A percentile compares a stretch with the other conserved stretches of the same genome.
These are phyloP conservation scores for Fregetta grallaria DNA, from an alignment of 2,113 vertebrate species.

Conservation along the genomic window DNA sequence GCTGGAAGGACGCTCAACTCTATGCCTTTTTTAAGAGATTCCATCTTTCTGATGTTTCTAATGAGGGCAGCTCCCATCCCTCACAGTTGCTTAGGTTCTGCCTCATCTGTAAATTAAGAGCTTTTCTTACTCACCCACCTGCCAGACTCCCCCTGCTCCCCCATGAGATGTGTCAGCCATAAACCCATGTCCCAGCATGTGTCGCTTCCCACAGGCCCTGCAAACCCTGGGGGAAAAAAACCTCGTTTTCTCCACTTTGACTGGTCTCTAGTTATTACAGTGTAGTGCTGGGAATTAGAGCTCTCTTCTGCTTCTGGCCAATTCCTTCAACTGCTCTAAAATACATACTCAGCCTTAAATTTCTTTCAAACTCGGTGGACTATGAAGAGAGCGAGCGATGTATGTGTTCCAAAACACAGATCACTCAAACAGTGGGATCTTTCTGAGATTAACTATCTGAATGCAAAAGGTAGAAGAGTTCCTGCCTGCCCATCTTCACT, in stretches of 20 bases:
- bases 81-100: background rate
- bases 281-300: background rate
- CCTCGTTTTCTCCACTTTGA: background rate
- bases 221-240: background rate
- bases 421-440: background rate
- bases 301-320: background rate
- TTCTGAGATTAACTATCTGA: background rate
- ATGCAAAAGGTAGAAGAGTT: background rate
- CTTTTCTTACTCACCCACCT: background rate
- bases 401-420: background rate
- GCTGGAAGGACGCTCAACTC: background rate
- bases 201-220: background rate
- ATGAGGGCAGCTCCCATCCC: background rate
- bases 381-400: background rate
- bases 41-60: background rate
- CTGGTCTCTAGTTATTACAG: background rate
- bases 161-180: background rate
- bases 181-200: background rate
- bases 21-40: background rate
- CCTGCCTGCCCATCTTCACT: background rate
- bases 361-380: background rate
- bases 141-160: background rate
- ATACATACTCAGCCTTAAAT: background rate
- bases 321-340: background rate
- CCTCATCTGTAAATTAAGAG: background rate